phyloP scores from a whole-genome alignment of 2,797 vertebrate species.

The Fistularia commersonii region DNA sequence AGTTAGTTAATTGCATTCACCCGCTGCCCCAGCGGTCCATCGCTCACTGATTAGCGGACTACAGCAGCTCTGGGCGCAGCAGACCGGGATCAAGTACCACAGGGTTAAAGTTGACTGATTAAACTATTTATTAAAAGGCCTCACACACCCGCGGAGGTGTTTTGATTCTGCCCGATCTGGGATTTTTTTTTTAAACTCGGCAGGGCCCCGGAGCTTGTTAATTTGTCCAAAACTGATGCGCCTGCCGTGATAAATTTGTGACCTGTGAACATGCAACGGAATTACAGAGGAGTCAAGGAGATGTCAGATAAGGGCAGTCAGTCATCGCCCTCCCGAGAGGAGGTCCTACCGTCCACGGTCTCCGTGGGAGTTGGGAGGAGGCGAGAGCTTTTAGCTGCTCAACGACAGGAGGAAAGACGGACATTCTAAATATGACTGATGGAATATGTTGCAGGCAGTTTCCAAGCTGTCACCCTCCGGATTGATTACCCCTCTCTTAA shows the following conservation, averaged over 20 bases:
- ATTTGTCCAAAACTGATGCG: conserved; percentile 10
- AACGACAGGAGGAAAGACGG: background rate
- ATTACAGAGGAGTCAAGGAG: background rate
- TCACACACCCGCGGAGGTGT: conserved; percentile 15
- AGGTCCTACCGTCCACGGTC: too few species aligned
- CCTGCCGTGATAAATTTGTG: background rate
- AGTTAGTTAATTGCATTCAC: conserved; percentile 20
- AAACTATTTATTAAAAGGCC: conserved; percentile 25
- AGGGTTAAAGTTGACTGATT: conserved; percentile 20
- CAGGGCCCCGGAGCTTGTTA: conserved; percentile 4
- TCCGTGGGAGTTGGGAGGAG: too few species aligned
- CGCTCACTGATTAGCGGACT: conserved; percentile 26
- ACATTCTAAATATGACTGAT: background rate
- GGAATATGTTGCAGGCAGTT: conserved; percentile 1
- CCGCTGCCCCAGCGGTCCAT: conserved; percentile 12
- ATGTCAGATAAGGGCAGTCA: background rate
- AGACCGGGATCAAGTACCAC: conserved; percentile 24
- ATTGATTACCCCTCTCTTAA: background rate
- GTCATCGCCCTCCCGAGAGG: too few species aligned
- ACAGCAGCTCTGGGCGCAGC: conserved; percentile 27
- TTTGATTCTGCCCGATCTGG: conserved; percentile 28
- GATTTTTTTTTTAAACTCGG: background rate
- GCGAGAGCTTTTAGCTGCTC: background rate
- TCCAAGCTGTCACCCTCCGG: background rate
- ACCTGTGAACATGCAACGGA: background rate